phyloP scores from a whole-genome alignment of 2,797 vertebrate species.

The Xenentodon cancila region DNA sequence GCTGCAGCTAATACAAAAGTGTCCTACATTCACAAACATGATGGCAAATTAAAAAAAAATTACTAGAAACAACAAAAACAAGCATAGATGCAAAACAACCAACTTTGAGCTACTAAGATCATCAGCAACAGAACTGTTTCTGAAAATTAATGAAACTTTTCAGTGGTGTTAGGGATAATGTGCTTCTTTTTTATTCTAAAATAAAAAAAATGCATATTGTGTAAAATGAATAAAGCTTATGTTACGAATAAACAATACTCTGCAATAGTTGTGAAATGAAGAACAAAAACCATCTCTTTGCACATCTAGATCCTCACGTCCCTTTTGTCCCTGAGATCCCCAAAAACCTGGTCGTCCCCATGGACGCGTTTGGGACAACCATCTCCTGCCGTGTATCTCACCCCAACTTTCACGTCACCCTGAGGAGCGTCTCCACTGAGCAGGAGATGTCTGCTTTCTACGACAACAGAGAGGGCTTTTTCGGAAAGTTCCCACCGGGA shows the following conservation, averaged over 20 bases:
- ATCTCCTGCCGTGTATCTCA: conserved; percentile 91
- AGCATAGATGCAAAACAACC: too few species aligned
- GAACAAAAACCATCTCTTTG: not conserved
- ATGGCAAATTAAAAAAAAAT: too few species aligned
- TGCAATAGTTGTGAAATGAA: not conserved
- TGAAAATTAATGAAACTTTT: too few species aligned
- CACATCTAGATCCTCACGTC: conserved; percentile 82
- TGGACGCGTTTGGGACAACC: conserved; percentile 59
- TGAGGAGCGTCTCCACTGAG: conserved; percentile 75
- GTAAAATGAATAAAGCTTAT: too few species aligned
- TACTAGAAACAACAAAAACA: too few species aligned
- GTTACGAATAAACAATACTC: too few species aligned
- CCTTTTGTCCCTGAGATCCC: conserved; percentile 85
- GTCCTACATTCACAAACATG: too few species aligned
- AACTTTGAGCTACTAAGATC: too few species aligned
- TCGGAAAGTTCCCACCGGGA: conserved; percentile 80
- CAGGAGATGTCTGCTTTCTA: conserved; percentile 78
- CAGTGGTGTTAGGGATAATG: too few species aligned
- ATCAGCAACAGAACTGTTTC: too few species aligned
- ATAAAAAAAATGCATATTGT: not conserved
- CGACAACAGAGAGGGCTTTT: conserved; percentile 88
- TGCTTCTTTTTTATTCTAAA: too few species aligned
- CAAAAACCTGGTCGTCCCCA: conserved; percentile 76
- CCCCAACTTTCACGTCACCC: conserved; percentile 81
- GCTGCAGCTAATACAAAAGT: too few species aligned